Conservation (phyloP, 2,113 vertebrate genomes). For the Mirza zaza region DNA sequence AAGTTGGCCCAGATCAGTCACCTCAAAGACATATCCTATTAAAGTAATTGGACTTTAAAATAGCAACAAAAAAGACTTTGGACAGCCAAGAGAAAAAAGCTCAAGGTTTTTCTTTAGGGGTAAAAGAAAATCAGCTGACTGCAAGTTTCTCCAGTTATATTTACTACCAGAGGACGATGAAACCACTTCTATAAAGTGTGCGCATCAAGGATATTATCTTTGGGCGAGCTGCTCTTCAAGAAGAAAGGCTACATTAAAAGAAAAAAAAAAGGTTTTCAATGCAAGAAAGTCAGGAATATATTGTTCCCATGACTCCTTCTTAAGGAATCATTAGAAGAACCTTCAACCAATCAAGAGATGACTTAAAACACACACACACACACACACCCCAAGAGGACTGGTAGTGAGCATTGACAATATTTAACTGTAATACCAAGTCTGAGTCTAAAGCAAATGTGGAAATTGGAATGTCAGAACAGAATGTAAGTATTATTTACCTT, state of each 20-base stretch:
- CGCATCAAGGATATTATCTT: background rate
- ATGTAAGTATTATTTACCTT: background rate
- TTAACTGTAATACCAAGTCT: background rate
- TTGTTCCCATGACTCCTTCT: background rate
- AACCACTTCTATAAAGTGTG: background rate
- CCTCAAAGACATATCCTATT: background rate
- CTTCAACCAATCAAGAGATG: background rate
- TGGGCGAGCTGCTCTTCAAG: background rate
- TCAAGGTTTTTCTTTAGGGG: background rate
- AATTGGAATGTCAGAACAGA: background rate
- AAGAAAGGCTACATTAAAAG: background rate
- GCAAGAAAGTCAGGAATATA: background rate
- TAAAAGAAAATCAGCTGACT: background rate
- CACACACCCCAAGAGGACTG: background rate
- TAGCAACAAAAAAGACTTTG: background rate
- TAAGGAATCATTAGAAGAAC: background rate
- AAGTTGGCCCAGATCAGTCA: constrained; percentile 13
- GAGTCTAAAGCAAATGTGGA: background rate
- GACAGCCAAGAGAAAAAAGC: background rate
- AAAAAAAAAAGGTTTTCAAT: background rate
- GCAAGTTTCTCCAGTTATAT: background rate
- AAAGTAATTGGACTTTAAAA: constrained; percentile 25
- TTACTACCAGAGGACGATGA: background rate
- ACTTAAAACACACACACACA: background rate
- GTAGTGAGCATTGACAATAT: background rate